These are phyloP conservation scores for Anastrepha obliqua DNA, from an alignment of 1,140 invertebrate genomes.

Conservation along the genomic window DNA sequence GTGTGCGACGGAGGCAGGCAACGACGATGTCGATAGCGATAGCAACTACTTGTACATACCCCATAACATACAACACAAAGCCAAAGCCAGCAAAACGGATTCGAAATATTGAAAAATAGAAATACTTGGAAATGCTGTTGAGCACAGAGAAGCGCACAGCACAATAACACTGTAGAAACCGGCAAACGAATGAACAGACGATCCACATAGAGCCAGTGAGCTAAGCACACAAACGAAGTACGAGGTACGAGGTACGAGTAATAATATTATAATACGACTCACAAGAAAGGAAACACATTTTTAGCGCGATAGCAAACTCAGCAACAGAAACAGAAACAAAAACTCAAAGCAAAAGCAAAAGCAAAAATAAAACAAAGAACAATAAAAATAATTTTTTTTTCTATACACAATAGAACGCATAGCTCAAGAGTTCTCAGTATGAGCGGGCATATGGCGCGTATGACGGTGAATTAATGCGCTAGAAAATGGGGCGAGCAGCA, in stretches of 20 bases:
- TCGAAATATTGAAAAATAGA: slow-evolving; percentile 32
- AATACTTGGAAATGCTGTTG: slow-evolving; percentile 14
- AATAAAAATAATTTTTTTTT: not conserved
- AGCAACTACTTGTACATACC: not conserved
- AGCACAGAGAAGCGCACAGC: not conserved
- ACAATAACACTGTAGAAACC: not conserved
- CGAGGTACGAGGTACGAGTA: not conserved
- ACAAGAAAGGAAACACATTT: slow-evolving; percentile 34
- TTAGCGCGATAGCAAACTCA: slow-evolving; percentile 24
- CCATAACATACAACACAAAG: not conserved
- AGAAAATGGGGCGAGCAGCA: slow-evolving; percentile 2
- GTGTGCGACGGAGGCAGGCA: not conserved
- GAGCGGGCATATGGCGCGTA: not conserved
- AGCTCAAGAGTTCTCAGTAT: slow-evolving; percentile 21
- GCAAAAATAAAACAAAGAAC: slow-evolving; percentile 3
- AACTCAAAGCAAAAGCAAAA: not conserved
- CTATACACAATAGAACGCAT: not conserved
- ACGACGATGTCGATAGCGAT: slow-evolving; percentile 20
- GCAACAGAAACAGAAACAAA: slow-evolving; percentile 31
- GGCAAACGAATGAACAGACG: not conserved
- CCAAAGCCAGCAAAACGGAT: slow-evolving; percentile 5
- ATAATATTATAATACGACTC: not conserved
- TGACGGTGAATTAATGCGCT: not conserved
- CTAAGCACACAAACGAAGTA: not conserved
- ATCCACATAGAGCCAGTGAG: not conserved